Percentiles rank a stretch among this genome's conserved stretches.
Conservation (phyloP, 2,888 invertebrate genomes). For the Meliscaeva auricollis region DNA sequence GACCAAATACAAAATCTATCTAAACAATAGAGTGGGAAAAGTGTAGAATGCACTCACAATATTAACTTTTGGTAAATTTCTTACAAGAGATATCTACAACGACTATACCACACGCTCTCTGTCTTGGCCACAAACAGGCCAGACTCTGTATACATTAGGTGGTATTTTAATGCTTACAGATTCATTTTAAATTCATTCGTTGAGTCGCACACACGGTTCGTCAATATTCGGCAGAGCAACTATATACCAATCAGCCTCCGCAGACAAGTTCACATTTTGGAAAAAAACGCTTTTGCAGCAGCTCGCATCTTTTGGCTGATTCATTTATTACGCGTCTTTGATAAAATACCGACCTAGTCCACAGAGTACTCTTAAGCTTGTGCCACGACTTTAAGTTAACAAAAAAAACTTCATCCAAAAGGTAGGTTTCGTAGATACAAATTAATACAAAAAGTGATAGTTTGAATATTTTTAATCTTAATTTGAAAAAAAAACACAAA, state of each 20-base stretch:
- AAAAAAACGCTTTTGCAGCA: constrained; percentile 29
- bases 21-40: constrained; percentile 37
- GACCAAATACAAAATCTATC: constrained; percentile 16
- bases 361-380: constrained; percentile 21
- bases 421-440: constrained; percentile 51
- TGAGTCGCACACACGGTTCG: constrained; percentile 52
- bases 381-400: constrained; percentile 37
- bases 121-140: constrained; percentile 10
- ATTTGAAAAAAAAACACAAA: neutral
- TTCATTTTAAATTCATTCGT: constrained; percentile 74
- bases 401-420: constrained; percentile 20
- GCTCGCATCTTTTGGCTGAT: constrained; percentile 35
- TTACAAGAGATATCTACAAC: constrained; percentile 39
- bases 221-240: constrained; percentile 41
- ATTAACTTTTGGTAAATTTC: constrained; percentile 43
- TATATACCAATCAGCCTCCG: constrained; percentile 11
- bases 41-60: constrained; percentile 58
- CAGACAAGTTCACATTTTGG: constrained; percentile 19
- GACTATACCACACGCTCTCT: neutral
- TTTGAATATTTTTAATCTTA: neutral
- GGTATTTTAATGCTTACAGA: constrained; percentile 63
- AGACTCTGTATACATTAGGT: constrained; percentile 66
- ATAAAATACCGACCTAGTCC: constrained; percentile 15
- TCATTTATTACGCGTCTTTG: constrained; percentile 28
- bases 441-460: neutral